A percentile compares a stretch with the other conserved stretches of the same genome.
These are phyloP conservation scores for Pogonomyrmex californicus DNA, from an alignment of 1,140 invertebrate genomes.

Conservation along the genomic window DNA sequence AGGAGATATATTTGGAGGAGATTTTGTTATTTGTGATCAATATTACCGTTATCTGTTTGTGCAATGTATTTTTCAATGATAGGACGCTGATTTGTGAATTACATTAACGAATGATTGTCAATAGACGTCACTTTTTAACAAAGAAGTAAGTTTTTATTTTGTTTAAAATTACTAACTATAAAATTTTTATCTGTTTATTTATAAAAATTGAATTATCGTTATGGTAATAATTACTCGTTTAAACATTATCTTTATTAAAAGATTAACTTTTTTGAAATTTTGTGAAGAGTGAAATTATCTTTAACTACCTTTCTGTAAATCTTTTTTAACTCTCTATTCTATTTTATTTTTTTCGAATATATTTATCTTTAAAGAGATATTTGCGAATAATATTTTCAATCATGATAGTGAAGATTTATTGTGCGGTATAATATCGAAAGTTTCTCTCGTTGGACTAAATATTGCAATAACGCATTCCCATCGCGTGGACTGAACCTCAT, in stretches of 20 bases:
- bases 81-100: background rate
- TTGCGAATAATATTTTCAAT: constrained; percentile 8
- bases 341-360: background rate
- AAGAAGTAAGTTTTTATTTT: background rate
- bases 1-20: background rate
- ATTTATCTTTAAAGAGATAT: background rate
- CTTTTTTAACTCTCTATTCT: background rate
- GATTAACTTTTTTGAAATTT: background rate
- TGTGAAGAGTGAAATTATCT: background rate
- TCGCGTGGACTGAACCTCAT: constrained; percentile 58
- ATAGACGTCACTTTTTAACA: constrained; percentile 14
- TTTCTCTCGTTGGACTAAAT: constrained; percentile 51
- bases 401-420: constrained; percentile 24
- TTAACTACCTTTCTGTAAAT: background rate
- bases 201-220: background rate
- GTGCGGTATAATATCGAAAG: constrained; percentile 19
- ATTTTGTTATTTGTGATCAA: background rate
- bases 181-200: background rate
- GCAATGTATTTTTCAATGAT: constrained; percentile 13
- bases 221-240: background rate
- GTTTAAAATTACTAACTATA: background rate
- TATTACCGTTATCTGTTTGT: constrained; percentile 34
- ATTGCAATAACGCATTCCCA: constrained; percentile 56
- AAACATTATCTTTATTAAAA: background rate
- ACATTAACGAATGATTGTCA: background rate